These are phyloP conservation scores for Nothoprocta perdicaria DNA, from an alignment of 2,113 vertebrate species.

Conservation along the genomic window DNA sequence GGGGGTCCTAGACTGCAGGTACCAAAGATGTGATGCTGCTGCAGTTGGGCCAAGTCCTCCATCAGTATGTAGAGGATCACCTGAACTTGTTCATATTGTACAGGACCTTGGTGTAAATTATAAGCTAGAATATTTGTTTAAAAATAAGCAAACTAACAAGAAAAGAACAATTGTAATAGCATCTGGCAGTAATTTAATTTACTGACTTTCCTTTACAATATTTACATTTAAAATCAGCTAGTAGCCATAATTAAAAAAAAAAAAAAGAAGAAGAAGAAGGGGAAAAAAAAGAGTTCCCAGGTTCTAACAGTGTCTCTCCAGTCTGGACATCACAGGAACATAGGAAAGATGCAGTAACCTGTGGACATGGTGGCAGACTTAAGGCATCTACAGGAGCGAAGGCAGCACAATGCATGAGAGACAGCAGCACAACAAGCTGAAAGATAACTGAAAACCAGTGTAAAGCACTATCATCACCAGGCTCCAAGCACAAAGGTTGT, in stretches of 20 bases:
- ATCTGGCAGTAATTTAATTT: not conserved
- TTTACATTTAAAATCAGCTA: not conserved
- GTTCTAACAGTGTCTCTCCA: fast-evolving
- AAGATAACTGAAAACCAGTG: not conserved
- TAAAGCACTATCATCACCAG: not conserved
- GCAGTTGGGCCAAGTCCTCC: not conserved
- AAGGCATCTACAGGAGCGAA: not conserved
- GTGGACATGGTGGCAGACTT: not conserved
- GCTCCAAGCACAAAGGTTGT: not conserved
- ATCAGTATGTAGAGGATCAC: not conserved
- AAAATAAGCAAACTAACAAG: not conserved
- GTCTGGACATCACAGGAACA: not conserved
- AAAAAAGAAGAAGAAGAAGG: no score
- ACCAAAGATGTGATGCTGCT: not conserved
- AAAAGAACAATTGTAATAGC: not conserved
- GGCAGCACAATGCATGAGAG: not conserved
- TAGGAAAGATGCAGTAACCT: not conserved
- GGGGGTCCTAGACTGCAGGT: not conserved
- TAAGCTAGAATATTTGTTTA: not conserved
- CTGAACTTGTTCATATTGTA: not conserved
- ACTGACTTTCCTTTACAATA: not conserved
- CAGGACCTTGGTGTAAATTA: not conserved
- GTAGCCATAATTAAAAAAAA: not conserved
- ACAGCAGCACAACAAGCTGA: not conserved
- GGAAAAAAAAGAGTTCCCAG: not conserved